Evolutionary conservation across 2,797 vertebrate species (phyloP), one percentile per base, ranked within the genome.

Genomic region (Coluber constrictor): DNA sequence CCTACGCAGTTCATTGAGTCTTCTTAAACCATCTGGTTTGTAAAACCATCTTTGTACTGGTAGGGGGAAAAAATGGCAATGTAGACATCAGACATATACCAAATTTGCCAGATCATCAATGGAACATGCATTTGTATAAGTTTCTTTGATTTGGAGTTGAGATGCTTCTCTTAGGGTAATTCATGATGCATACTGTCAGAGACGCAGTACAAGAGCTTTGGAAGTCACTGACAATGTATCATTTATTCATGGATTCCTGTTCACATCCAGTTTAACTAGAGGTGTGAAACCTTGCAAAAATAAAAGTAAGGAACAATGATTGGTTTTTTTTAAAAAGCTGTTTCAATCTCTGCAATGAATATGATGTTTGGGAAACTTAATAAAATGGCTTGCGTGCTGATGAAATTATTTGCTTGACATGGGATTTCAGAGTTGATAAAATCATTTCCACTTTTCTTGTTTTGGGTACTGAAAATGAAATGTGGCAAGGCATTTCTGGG

Each of bases 171-270:
- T 93, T 95, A 89, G 92, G 93, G 91, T 93, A 95, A 93, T 93
- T 95, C 92, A 95, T 90, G 93, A 95, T 92, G 91, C 79, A 93
- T 0, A 0, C 93, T 93, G 92, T 91, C 1, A 10, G 88, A 55
- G 94, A 2, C n/a, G 89, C 13, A 90, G 60, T 51, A 79, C 56
- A 90, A 61, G 95, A 90, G 92, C 92, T 96, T 94, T 95, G 90
- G 90, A 94, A 96, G 92, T 90, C 95, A 95, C 95, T 93, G 94
- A 27, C 61, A 70, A 90, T 93, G 93, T 95, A 96, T 96, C 91
- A 96, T 94, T 96, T 96, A 96, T 96, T 97, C 96, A 96, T 96
- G 74, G 3, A 13, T 89, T 79, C 25, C 87, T 92, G 88, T 96
- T 94, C 95, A 92, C 92, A 95, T 90, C 79, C 88, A 90, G 60